A percentile compares a stretch with the other conserved stretches of the same genome.
Evolutionary conservation across 1,140 invertebrate species (phyloP).

Genomic region (Plutomurus gul): DNA sequence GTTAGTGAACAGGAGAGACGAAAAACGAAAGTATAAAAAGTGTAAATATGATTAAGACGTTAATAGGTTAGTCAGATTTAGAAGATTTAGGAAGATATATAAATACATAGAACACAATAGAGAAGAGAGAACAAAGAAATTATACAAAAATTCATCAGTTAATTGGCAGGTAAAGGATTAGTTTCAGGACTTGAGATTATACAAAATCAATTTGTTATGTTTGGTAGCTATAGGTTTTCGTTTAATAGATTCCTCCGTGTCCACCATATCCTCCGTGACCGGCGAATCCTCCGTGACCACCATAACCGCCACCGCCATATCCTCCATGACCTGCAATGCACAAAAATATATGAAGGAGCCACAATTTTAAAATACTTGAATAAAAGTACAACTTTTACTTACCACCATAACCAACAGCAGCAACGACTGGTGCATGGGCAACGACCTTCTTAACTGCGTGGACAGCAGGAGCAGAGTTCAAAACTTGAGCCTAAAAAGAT

Average conservation of each 20-base stretch:
- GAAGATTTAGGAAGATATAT: no score
- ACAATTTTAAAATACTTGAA: background rate
- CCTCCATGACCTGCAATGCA: background rate
- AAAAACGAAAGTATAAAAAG: background rate
- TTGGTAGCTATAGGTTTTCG: no score
- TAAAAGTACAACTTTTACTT: background rate
- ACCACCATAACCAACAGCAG: conserved; percentile 11
- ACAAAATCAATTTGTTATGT: conserved; percentile 2
- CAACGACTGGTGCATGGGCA: conserved; percentile 31
- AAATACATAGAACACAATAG: no score
- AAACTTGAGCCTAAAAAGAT: conserved; percentile 39
- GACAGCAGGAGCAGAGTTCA: conserved; percentile 43
- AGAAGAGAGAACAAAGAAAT: no score
- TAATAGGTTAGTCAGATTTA: no score
- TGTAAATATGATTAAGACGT: no score
- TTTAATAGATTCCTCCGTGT: background rate
- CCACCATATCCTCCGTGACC: conserved; percentile 31
- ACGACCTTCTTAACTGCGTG: conserved; percentile 44
- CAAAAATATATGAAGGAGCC: background rate
- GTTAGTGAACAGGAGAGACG: background rate
- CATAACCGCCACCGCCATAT: conserved; percentile 35
- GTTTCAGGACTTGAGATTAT: background rate
- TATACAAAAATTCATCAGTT: background rate
- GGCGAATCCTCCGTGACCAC: conserved; percentile 7
- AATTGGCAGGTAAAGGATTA: conserved; percentile 12